phyloP scores from a whole-genome alignment of 2,113 vertebrate genomes.

The Mormoops blainvillei region DNA sequence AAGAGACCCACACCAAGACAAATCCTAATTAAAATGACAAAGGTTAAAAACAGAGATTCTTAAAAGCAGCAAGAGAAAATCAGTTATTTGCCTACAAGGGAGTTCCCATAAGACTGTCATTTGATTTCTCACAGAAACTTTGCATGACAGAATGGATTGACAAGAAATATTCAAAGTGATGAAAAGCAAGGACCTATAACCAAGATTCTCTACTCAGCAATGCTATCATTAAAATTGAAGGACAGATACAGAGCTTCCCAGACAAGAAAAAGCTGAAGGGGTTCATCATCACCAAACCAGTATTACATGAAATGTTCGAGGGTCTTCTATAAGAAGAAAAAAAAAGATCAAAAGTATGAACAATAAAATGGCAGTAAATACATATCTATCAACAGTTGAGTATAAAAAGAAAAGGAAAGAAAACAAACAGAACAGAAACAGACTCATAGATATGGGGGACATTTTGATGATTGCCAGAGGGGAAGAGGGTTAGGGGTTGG shows the following conservation, averaged over 20 bases:
- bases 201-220: background rate
- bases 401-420: background rate
- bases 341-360: background rate
- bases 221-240: background rate
- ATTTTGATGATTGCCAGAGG: background rate
- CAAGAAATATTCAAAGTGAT: background rate
- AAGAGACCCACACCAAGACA: background rate
- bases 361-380: background rate
- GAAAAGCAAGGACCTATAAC: background rate
- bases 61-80: background rate
- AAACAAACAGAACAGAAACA: background rate
- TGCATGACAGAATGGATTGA: background rate
- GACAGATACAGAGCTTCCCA: background rate
- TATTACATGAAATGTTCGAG: background rate
- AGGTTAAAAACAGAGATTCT: background rate
- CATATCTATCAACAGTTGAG: background rate
- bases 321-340: background rate
- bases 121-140: background rate
- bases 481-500: background rate
- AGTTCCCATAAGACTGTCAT: background rate
- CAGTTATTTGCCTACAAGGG: background rate
- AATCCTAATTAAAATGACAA: background rate
- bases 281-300: background rate
- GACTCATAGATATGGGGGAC: background rate
- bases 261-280: background rate